Evolutionary conservation across 2,113 vertebrate genomes (phyloP).

Genomic region (Phalacrocorax pelagicus): DNA sequence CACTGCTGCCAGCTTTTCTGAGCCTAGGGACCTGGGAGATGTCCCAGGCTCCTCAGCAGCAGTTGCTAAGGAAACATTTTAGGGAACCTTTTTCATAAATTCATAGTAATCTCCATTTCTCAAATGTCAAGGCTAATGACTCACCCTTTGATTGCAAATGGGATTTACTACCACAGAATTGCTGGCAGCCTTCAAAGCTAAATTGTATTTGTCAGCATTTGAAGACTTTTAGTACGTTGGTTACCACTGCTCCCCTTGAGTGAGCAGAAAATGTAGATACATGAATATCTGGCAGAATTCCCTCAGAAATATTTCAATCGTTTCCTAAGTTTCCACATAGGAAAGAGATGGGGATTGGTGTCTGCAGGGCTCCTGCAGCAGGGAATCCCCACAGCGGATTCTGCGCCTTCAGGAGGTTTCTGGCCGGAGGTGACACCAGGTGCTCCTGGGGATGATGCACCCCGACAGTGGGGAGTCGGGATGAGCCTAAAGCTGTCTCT

Average conservation of each 20-base stretch:
- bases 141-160: slow-evolving; percentile 76
- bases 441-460: neutral
- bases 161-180: slow-evolving; percentile 75
- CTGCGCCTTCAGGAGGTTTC: neutral
- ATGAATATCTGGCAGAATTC: slow-evolving; percentile 59
- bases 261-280: slow-evolving; percentile 61
- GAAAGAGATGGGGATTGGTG: neutral
- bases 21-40: slow-evolving; percentile 60
- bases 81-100: slow-evolving; percentile 74
- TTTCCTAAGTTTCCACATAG: slow-evolving; percentile 15
- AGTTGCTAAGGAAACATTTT: slow-evolving; percentile 78
- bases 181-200: slow-evolving; percentile 75
- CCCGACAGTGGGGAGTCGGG: rapidly evolving
- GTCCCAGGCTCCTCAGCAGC: slow-evolving; percentile 63
- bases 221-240: slow-evolving; percentile 69
- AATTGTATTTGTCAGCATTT: slow-evolving; percentile 76
- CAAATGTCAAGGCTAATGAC: slow-evolving; percentile 77
- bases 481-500: neutral
- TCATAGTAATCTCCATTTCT: slow-evolving; percentile 77
- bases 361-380: neutral
- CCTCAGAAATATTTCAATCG: slow-evolving; percentile 20
- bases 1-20: neutral
- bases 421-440: neutral
- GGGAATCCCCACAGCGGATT: neutral
- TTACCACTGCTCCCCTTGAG: slow-evolving; percentile 62